Evolutionary conservation across 1,140 invertebrate species (phyloP).

Genomic region (Heterodera schachtii): DNA sequence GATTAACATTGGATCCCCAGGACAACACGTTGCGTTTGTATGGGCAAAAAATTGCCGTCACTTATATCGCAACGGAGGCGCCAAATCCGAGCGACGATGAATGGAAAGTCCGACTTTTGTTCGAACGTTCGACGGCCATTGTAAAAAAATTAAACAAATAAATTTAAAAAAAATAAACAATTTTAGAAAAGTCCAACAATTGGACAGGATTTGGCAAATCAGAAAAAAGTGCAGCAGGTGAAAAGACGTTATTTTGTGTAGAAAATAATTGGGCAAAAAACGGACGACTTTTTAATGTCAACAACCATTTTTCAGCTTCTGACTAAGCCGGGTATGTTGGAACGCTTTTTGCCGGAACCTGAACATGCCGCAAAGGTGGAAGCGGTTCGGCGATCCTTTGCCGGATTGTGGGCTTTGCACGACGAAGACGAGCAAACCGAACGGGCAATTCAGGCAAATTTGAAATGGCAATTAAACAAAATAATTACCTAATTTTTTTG

Average conservation of each 20-base stretch:
- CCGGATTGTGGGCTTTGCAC: slow-evolving; percentile 85
- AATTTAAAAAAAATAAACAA: not conserved
- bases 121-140: slow-evolving; percentile 82
- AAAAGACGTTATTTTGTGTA: not conserved
- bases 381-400: slow-evolving; percentile 80
- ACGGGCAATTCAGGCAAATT: slow-evolving; percentile 40
- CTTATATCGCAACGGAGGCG: not conserved
- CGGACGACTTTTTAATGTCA: too few species aligned
- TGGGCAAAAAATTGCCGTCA: not conserved
- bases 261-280: too few species aligned
- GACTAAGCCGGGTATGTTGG: slow-evolving; percentile 73
- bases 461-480: not conserved
- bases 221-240: slow-evolving; percentile 70
- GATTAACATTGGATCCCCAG: not conserved
- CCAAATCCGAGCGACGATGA: slow-evolving; percentile 68
- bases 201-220: slow-evolving; percentile 74
- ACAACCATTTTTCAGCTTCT: slow-evolving; percentile 43
- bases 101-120: slow-evolving; percentile 81
- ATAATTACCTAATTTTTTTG: slow-evolving; percentile 61
- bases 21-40: not conserved
- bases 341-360: slow-evolving; percentile 71
- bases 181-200: slow-evolving; percentile 85
- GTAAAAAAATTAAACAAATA: not conserved
- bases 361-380: slow-evolving; percentile 66
- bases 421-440: slow-evolving; percentile 43